A percentile compares a stretch with the other conserved stretches of the same genome.
Conservation (phyloP, 2,888 invertebrate species). For the Magallana nippona region DNA sequence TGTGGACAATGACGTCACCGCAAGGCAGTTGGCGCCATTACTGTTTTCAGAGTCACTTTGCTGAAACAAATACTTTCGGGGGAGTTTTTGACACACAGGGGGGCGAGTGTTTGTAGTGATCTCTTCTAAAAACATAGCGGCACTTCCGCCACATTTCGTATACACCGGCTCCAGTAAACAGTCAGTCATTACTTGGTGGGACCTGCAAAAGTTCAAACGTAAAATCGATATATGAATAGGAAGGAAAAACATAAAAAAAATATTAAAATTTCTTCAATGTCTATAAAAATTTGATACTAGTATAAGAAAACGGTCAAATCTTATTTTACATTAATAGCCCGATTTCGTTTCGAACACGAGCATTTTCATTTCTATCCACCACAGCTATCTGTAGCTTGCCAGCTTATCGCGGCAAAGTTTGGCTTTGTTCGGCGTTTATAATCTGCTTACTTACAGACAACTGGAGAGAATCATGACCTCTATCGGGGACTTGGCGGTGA, state of each 20-base stretch:
- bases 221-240: no score
- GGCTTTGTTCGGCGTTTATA: no score
- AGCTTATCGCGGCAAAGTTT: no score
- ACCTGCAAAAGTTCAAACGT: conserved; percentile 48
- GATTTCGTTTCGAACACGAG: neutral
- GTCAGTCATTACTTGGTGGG: conserved; percentile 50
- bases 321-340: no score
- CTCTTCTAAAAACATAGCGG: conserved; percentile 57
- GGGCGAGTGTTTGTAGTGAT: conserved; percentile 54
- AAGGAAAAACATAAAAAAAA: neutral
- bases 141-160: conserved; percentile 55
- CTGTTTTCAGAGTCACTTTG: neutral
- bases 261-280: neutral
- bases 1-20: neutral
- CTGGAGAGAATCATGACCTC: conserved; percentile 48
- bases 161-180: conserved; percentile 58
- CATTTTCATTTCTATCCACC: no score
- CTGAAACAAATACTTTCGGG: conserved; percentile 38
- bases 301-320: no score
- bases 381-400: no score
- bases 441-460: conserved; percentile 40
- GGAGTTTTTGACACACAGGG: conserved; percentile 54
- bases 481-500: conserved; percentile 35
- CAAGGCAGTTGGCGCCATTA: neutral
- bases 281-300: no score